Conservation (phyloP, 2,888 invertebrate species). For the Hypselothyrea guttata region DNA sequence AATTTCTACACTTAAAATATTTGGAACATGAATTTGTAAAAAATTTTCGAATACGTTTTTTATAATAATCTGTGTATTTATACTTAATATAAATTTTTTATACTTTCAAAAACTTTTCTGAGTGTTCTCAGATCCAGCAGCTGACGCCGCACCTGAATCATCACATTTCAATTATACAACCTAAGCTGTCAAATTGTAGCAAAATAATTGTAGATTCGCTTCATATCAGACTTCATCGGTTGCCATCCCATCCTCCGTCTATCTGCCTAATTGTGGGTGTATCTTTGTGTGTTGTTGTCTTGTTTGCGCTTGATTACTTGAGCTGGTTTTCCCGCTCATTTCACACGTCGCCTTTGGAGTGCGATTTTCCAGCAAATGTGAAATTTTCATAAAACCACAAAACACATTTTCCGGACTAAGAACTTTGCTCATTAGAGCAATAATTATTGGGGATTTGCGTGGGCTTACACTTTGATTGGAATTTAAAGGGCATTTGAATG, state of each 20-base stretch:
- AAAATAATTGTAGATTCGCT: conserved; percentile 49
- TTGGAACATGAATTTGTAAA: too few species aligned
- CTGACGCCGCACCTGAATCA: conserved; percentile 56
- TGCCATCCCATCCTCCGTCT: conserved; percentile 1
- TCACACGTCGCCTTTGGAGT: conserved; percentile 16
- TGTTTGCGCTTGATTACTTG: conserved; percentile 14
- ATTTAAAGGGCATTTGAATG: background rate
- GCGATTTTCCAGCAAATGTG: conserved; percentile 16
- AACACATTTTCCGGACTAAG: conserved; percentile 1
- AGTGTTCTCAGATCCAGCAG: conserved; percentile 26
- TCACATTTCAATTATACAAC: conserved; percentile 68
- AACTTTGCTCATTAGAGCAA: too few species aligned
- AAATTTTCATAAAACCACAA: conserved; percentile 2
- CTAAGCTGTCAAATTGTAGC: conserved; percentile 51
- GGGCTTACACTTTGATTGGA: too few species aligned
- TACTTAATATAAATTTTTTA: too few species aligned
- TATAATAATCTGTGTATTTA: too few species aligned
- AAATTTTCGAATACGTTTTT: too few species aligned
- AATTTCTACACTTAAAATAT: too few species aligned
- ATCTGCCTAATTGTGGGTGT: background rate
- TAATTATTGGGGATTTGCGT: too few species aligned
- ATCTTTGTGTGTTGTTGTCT: background rate
- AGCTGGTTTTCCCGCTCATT: conserved; percentile 18
- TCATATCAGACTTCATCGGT: conserved; percentile 4
- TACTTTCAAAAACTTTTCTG: too few species aligned